Evolutionary conservation across 2,888 invertebrate genomes (phyloP), one percentile per base, ranked within the genome.

Genomic region (Gymnocheta viridis): DNA sequence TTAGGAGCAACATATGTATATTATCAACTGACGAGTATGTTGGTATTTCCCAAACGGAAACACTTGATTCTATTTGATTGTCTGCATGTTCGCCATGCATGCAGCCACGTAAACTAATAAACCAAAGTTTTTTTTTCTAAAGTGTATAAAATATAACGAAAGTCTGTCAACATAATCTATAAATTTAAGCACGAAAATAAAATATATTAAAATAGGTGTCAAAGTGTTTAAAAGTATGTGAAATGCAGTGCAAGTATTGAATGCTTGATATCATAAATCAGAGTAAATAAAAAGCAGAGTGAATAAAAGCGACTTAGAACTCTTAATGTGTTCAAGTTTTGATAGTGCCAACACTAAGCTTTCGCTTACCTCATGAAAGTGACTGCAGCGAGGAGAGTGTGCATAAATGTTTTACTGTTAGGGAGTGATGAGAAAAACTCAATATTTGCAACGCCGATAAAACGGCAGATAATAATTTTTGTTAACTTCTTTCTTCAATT

Each of bases 381-480:
- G 24, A 9, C 4, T 4, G 6, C 22, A 19, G 2, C 0, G 10
- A 6, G 17, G 6, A 17, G 44, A 44, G 7, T 24, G 24, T 29
- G n/a, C 17, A 51, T 35, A 78, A 64, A 41, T 76, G 60, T 58
- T 72, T 72, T 51, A 67, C 51, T 79, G 51, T 72, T 70, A 76
- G 90, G 89, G 90, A 90, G 90, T 91, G 90, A 90, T 90, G 91
- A 89, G 91, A 91, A 91, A 91, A 91, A 91, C 89, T 90, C 90
- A 91, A 91, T 91, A 91, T 91, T 89, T 90, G 88, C 89, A 89
- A 87, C 87, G 88, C 89, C 88, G 88, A 88, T 87, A 88, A 74
- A 86, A 78, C 77, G 66, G 79, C 84, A 81, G 85, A 86, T 86
- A 86, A 86, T 86, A 83, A 85, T 88, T 85, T 85, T 41, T 72